Conservation (phyloP, 2,888 invertebrate species). For the Zaprionus bogoriensis region DNA sequence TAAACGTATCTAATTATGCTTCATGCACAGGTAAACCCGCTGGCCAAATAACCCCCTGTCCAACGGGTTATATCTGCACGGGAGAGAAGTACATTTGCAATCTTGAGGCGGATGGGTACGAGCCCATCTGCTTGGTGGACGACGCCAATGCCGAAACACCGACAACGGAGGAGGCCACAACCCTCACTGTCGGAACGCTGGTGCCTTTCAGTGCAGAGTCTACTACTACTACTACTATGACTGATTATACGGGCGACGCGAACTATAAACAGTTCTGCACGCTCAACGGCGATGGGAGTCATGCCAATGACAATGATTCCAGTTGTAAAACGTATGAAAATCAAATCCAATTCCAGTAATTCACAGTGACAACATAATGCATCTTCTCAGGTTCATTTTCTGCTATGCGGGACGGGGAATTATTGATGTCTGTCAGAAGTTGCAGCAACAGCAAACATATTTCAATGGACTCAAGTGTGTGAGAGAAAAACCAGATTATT, state of each 20-base stretch:
- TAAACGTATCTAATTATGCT: not conserved
- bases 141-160: not conserved
- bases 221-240: slow-evolving; percentile 1
- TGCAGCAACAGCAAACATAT: slow-evolving; percentile 2
- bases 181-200: not conserved
- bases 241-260: not conserved
- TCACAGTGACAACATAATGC: not conserved
- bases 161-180: not conserved
- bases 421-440: not conserved
- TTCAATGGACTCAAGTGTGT: slow-evolving; percentile 1
- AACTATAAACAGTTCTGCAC: slow-evolving; percentile 6
- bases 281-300: not conserved
- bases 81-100: slow-evolving; percentile 52
- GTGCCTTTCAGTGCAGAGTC: too few relatives aligned
- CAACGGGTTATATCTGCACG: slow-evolving; percentile 47
- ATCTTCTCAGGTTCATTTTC: slow-evolving; percentile 6
- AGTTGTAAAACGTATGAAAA: slow-evolving; percentile 37
- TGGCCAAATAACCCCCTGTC: too few relatives aligned
- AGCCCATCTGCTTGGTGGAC: slow-evolving; percentile 42
- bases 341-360: not conserved
- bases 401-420: not conserved
- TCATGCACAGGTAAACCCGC: slow-evolving; percentile 32
- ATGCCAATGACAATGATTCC: slow-evolving; percentile 36
- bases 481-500: slow-evolving; percentile 36
- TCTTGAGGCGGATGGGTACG: not conserved